Evolutionary conservation across 2,113 vertebrate genomes (phyloP).

Genomic region (Paralichthys olivaceus): DNA sequence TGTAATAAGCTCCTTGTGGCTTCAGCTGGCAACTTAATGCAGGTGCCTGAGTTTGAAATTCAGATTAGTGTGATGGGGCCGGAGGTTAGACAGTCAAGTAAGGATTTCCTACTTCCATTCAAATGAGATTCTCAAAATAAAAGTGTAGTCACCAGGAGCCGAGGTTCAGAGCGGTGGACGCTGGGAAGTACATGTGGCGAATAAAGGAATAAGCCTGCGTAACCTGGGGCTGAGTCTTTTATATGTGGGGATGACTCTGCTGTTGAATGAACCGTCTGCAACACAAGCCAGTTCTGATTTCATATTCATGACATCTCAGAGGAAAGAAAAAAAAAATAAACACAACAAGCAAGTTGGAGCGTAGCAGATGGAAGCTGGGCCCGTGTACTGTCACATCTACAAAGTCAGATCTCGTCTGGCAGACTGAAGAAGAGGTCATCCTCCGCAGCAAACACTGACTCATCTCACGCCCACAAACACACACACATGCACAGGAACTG

Average conservation of each 20-base stretch:
- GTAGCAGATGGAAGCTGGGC: constrained; percentile 40
- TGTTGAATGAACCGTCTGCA: constrained; percentile 55
- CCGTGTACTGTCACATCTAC: constrained; percentile 51
- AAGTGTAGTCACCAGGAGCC: constrained; percentile 38
- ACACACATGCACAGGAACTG: constrained; percentile 18
- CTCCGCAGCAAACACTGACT: constrained; percentile 66
- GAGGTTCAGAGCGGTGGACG: constrained; percentile 36
- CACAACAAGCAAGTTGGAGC: constrained; percentile 38
- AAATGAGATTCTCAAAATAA: constrained; percentile 36
- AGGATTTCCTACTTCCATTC: constrained; percentile 61
- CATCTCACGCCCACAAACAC: constrained; percentile 66
- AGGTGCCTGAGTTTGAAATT: constrained; percentile 66
- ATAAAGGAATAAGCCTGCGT: constrained; percentile 44
- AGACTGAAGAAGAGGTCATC: constrained; percentile 66
- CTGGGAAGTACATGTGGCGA: constrained; percentile 40
- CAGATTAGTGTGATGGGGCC: constrained; percentile 52
- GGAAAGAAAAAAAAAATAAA: neutral
- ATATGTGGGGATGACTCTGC: constrained; percentile 46
- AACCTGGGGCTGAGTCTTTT: constrained; percentile 52
- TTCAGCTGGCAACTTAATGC: constrained; percentile 53
- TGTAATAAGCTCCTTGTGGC: constrained; percentile 42
- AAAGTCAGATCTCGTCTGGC: constrained; percentile 60
- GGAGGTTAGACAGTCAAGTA: constrained; percentile 61
- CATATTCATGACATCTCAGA: constrained; percentile 70
- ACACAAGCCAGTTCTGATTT: constrained; percentile 62